Percentiles rank a stretch among this genome's conserved stretches.
Conservation (phyloP, 2,888 invertebrate species). For the Sminthurinus aureus region DNA sequence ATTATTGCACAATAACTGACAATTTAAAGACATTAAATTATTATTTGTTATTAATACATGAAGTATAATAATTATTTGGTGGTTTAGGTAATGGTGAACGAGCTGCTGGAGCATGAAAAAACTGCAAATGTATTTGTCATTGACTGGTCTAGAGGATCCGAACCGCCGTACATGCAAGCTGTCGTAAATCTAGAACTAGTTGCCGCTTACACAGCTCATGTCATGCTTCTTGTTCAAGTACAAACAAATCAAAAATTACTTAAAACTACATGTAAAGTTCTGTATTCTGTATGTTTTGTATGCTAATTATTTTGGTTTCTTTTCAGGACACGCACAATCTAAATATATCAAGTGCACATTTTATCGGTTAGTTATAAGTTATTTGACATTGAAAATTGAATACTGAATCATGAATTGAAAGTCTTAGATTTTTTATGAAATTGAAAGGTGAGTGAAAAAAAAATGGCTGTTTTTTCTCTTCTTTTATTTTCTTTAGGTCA, state of each 20-base stretch:
- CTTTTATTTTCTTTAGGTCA: not conserved
- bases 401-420: no score
- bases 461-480: no score
- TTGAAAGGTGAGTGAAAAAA: no score
- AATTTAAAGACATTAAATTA: not conserved
- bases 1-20: constrained; percentile 62
- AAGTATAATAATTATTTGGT: no score
- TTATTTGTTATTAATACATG: no score
- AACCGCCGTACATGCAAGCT: constrained; percentile 89
- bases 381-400: no score
- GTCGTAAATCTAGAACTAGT: constrained; percentile 89
- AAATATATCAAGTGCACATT: constrained; percentile 72
- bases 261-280: not conserved
- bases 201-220: constrained; percentile 81
- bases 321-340: constrained; percentile 66
- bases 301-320: constrained; percentile 4
- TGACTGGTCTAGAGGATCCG: constrained; percentile 87
- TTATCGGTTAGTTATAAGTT: constrained; percentile 70
- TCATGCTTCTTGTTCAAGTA: constrained; percentile 66
- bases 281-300: not conserved
- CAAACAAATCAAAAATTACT: no score
- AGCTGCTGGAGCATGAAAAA: constrained; percentile 73
- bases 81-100: constrained; percentile 73
- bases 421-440: no score
- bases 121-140: constrained; percentile 79